Evolutionary conservation across 2,888 invertebrate species (phyloP).

Genomic region (Aplocera efformata): DNA sequence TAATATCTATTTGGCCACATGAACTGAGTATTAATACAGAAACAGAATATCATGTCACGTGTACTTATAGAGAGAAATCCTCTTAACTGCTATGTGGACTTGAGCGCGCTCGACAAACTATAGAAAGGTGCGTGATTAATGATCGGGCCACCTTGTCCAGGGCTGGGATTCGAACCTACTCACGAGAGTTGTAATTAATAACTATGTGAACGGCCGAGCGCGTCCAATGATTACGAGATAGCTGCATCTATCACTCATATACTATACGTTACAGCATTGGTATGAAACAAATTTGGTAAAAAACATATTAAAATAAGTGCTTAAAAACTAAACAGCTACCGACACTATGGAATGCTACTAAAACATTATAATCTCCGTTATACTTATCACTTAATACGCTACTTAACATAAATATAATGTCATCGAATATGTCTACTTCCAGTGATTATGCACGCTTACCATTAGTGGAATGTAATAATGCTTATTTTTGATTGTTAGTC

Average conservation of each 20-base stretch:
- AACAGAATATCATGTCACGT: slow-evolving; percentile 10
- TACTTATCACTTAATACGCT: slow-evolving; percentile 30
- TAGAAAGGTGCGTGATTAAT: too few relatives aligned
- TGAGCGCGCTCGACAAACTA: too few relatives aligned
- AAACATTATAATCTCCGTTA: slow-evolving; percentile 62
- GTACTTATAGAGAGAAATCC: slow-evolving; percentile 9
- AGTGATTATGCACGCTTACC: slow-evolving; percentile 61
- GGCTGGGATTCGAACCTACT: too few relatives aligned
- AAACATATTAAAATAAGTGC: slow-evolving; percentile 55
- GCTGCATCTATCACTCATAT: slow-evolving; percentile 46
- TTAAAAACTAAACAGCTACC: slow-evolving; percentile 68
- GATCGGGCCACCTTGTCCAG: too few relatives aligned
- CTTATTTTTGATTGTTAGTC: slow-evolving; percentile 62
- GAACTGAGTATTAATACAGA: slow-evolving; percentile 33
- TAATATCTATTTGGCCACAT: slow-evolving; percentile 49
- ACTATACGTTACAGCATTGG: slow-evolving; percentile 72
- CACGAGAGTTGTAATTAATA: too few relatives aligned
- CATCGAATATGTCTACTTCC: slow-evolving; percentile 37
- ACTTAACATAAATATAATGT: slow-evolving; percentile 29
- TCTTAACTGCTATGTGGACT: slow-evolving; percentile 17
- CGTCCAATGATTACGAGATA: slow-evolving; percentile 17
- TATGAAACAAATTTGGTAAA: slow-evolving; percentile 77
- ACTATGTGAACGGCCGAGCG: slow-evolving; percentile 11
- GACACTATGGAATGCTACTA: slow-evolving; percentile 57
- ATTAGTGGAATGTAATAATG: slow-evolving; percentile 68